Evolutionary conservation across 2,888 invertebrate genomes (phyloP).

Genomic region (Caenorhabditis afra): DNA sequence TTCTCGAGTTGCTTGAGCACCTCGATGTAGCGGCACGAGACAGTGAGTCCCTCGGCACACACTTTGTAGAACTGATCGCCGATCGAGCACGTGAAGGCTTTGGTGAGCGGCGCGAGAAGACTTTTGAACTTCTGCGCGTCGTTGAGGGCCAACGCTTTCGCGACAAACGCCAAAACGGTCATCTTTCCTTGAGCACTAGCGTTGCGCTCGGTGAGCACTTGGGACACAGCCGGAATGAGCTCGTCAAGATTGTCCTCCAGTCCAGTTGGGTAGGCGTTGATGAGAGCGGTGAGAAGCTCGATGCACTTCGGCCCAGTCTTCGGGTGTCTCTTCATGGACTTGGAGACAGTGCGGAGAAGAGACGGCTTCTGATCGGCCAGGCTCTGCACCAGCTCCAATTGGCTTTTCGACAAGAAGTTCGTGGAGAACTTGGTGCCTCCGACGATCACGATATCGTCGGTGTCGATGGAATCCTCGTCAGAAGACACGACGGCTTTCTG

Average conservation of each 20-base stretch:
- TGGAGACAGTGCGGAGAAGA: constrained; percentile 86
- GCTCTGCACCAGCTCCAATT: constrained; percentile 42
- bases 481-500: constrained; percentile 33
- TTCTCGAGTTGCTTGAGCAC: constrained; percentile 8
- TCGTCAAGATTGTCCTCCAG: constrained; percentile 89
- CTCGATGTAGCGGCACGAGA: constrained; percentile 44
- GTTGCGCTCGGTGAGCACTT: constrained; percentile 80
- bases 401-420: constrained; percentile 34
- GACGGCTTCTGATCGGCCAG: constrained; percentile 19
- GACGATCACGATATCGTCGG: constrained; percentile 40
- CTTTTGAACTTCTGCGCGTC: constrained; percentile 86
- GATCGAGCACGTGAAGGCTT: constrained; percentile 90
- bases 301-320: constrained; percentile 94
- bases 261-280: constrained; percentile 84
- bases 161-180: constrained; percentile 92
- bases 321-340: constrained; percentile 87
- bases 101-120: constrained; percentile 80
- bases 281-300: constrained; percentile 90
- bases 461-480: constrained; percentile 42
- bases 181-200: constrained; percentile 88
- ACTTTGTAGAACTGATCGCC: constrained; percentile 95
- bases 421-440: constrained; percentile 42
- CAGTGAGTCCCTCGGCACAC: constrained; percentile 61
- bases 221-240: constrained; percentile 91
- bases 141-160: constrained; percentile 26